Conservation (phyloP, 2,797 vertebrate species). For the Paramormyrops hopkinsi region DNA sequence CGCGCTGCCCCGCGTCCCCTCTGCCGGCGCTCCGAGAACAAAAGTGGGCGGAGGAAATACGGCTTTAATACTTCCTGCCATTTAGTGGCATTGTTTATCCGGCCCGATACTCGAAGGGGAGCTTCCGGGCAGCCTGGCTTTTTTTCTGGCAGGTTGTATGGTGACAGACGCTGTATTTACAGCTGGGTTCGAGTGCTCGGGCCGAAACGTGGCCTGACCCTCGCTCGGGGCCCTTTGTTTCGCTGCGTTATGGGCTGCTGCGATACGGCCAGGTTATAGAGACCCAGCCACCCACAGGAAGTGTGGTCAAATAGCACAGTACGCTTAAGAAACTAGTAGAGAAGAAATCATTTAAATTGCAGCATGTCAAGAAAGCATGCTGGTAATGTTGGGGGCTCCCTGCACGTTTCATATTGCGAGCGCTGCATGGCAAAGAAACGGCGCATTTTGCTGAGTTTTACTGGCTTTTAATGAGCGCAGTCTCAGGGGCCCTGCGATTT, state of each 20-base stretch:
- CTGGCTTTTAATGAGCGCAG: background rate
- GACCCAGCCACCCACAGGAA: background rate
- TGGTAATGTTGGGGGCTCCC: background rate
- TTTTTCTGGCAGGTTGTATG: background rate
- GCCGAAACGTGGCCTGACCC: background rate
- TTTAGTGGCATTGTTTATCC: constrained; percentile 24
- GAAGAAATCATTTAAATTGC: background rate
- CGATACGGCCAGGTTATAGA: background rate
- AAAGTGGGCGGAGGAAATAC: constrained; percentile 27
- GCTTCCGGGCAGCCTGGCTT: background rate
- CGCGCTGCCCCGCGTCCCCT: background rate
- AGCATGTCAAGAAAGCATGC: background rate
- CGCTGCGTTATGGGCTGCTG: background rate
- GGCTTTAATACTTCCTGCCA: constrained; percentile 27
- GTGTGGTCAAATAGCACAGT: background rate
- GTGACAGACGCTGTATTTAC: background rate
- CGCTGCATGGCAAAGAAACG: background rate
- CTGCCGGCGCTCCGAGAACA: constrained; percentile 20
- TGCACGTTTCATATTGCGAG: background rate
- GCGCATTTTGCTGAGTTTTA: background rate
- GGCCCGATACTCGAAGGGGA: background rate
- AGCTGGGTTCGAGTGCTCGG: background rate
- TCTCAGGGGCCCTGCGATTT: background rate
- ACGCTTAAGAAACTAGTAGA: background rate
- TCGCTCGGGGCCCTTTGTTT: background rate